Base-by-base conservation (phyloP, 2,888 invertebrate genomes). In the Hemithea aestivaria region DNA sequence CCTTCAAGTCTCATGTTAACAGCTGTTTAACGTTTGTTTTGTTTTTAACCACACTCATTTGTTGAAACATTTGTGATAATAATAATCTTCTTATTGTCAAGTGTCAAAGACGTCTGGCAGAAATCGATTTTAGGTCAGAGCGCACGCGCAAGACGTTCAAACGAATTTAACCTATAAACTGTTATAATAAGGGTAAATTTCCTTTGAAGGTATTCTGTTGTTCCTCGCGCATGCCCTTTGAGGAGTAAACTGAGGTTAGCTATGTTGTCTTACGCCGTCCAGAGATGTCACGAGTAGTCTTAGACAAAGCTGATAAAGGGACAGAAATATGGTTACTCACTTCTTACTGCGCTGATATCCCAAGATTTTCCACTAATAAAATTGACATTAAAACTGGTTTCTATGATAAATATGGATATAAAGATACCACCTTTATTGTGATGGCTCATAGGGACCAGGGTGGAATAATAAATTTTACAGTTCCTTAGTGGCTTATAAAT, bases 111-210 rank as follows among this genome's bases (percentile, higher is more conserved):
- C 68, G 72, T 66, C 69, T 70, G 48, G 47, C 62, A 37, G 57
- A 72, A 80, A 83, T 84, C 83, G 64, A 82, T 83, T 59, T 54
- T 51, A 72, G 16, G 16, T 16, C 16, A 16, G 50, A 52, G 72
- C 84, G 84, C 84, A 81, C 24, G 84, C 82, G 84, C 69, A 46
- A 48, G 46, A 2, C 2, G 1, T 11, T 3, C 48, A 45, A n/a
- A 1, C 27, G 0, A 64, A 54, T 50, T 40, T 41, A 1, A 6
- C 37, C 48, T 38, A 54, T 69, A 65, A 23, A 0, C 0, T 0
- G 0, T 1, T 0, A 0, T 0, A 0, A 1, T 26, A 33, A 56
- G 49, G 43, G 40, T 47, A 34, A 31, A 27, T 51, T 47, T 30
- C 6, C 5, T 8, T 1, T 20, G 22, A 27, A 35, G 6, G 7